Conservation (phyloP, 2,797 vertebrate species). For the Thunnus albacares region DNA sequence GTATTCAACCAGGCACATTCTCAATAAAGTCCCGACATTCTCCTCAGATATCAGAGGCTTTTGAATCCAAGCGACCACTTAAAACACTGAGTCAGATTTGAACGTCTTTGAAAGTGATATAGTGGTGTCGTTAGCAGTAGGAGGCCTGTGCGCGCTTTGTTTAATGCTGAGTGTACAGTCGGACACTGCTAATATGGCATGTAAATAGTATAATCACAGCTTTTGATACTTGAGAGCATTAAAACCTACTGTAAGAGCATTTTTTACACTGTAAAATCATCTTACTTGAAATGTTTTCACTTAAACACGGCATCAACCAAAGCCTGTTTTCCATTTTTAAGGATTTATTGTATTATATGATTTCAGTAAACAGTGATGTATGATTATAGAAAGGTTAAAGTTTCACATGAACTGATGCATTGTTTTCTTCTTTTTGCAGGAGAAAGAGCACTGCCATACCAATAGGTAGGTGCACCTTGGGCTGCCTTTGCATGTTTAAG, state of each 20-base stretch:
- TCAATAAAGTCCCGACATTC: constrained; percentile 76
- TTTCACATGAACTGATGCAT: constrained; percentile 24
- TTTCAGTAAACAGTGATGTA: neutral
- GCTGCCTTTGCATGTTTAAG: constrained; percentile 67
- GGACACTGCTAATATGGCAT: neutral
- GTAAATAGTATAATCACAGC: constrained; percentile 4
- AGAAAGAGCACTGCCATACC: constrained; percentile 59
- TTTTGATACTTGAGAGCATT: constrained; percentile 2
- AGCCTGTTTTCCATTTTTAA: neutral
- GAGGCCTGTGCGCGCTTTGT: constrained; percentile 31
- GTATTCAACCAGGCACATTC: constrained; percentile 75
- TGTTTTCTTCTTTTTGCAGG: constrained; percentile 75
- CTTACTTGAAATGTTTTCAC: neutral
- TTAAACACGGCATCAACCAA: neutral
- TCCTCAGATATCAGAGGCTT: constrained; percentile 76
- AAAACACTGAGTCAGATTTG: constrained; percentile 73
- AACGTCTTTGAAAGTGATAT: constrained; percentile 80
- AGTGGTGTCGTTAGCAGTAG: constrained; percentile 38
- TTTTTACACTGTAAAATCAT: neutral
- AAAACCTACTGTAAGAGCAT: neutral
- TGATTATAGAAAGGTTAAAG: neutral
- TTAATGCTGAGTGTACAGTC: constrained; percentile 28
- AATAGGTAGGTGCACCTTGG: constrained; percentile 76
- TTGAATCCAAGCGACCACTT: constrained; percentile 73
- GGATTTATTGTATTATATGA: neutral